Base-by-base conservation (phyloP, 2,888 invertebrate species). In the Calephelis perditalis region DNA sequence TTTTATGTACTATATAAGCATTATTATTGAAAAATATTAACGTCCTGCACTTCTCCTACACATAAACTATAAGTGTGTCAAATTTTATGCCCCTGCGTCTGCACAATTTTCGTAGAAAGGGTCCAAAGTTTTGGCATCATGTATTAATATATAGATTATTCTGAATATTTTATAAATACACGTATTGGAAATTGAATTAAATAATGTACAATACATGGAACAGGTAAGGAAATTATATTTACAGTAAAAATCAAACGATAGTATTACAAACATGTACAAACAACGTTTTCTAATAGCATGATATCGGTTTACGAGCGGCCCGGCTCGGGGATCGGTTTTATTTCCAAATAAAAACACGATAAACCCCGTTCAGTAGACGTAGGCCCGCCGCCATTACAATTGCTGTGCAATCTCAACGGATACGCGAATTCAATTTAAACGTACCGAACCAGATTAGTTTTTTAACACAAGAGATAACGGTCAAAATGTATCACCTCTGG, bases 271-370 rank as follows among this genome's bases (percentile, higher is more conserved):
- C 49, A 49, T 49, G 10, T 49, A 26, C 26, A 49, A 49, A 15
- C 10, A 26, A 15, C 49, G 49, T 26, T 49, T 26, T 49, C 26
- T 49, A 49, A 49, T 9, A 7, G 49, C 26, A 15, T 11, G 35
- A 52, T 52, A 52, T 52, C 52, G 26, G 52, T 52, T 52, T 52
- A 52, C 52, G 52, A 26, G 52, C 52, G 11, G n/a, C 35, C 11
- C 11, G 35, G 35, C 35, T n/a, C 35, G 11, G 54, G 54, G 35
- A 36, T 54, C 36, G 52, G 52, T 54, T 54, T 54, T 54, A 54
- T 54, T 54, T 54, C 52, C 52, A 54, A 54, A 54, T 54, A 54
- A 54, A 54, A 54, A 54, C 11, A 11, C 52, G 52, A 54, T 54
- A 54, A 54, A 54, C 26, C 36, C 36, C 36, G 52, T 54, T 54